A percentile compares a stretch with the other conserved stretches of the same genome.
phyloP scores from a whole-genome alignment of 2,797 vertebrate species.

The Fistularia tabacaria region DNA sequence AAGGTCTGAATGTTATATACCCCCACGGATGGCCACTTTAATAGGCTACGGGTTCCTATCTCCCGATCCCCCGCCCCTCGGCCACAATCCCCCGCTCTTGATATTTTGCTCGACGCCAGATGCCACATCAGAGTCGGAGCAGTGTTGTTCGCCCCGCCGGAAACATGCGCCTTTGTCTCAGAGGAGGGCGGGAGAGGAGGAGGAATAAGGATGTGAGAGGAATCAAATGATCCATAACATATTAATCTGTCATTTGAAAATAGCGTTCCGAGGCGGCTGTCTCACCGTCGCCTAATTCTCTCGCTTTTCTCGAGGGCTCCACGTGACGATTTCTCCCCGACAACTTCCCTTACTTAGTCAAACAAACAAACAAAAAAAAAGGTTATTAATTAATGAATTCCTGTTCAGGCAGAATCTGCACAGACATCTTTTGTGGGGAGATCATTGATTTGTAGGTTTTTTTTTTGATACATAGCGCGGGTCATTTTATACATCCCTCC shows the following conservation, averaged over 20 bases:
- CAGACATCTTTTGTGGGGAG: not conserved
- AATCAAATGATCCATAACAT: constrained; percentile 90
- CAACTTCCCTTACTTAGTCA: constrained; percentile 25
- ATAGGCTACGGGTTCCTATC: constrained; percentile 62
- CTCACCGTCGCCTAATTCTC: constrained; percentile 71
- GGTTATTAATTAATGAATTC: too few species aligned
- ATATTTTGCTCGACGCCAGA: constrained; percentile 81
- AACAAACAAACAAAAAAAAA: too few species aligned
- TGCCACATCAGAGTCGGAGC: constrained; percentile 76
- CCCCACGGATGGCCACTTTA: constrained; percentile 57
- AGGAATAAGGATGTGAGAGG: constrained; percentile 31
- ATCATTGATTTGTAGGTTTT: too few species aligned
- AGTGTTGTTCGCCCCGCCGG: constrained; percentile 64
- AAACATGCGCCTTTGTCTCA: constrained; percentile 70
- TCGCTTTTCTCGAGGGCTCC: constrained; percentile 66
- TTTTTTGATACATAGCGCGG: not conserved
- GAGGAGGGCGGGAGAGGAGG: constrained; percentile 5
- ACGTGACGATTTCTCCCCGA: constrained; percentile 71
- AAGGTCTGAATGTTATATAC: constrained; percentile 51
- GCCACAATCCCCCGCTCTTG: constrained; percentile 67
- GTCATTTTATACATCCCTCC: not conserved
- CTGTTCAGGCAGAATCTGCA: constrained; percentile 38
- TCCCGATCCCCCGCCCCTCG: constrained; percentile 1
- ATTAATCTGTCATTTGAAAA: constrained; percentile 87
- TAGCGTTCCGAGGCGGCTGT: constrained; percentile 66